phyloP scores from a whole-genome alignment of 2,888 invertebrate genomes.

The Latrodectus elegans region DNA sequence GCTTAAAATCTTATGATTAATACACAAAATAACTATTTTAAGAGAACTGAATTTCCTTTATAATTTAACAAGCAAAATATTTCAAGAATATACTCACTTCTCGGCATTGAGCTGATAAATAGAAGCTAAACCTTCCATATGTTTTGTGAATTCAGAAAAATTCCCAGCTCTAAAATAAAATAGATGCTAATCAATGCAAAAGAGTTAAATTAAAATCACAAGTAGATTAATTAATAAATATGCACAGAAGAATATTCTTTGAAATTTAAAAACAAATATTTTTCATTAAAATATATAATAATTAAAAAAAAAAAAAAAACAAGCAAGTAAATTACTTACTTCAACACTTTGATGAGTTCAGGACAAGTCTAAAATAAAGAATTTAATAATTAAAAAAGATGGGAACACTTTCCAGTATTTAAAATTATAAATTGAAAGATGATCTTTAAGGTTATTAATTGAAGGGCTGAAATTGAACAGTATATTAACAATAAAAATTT shows the following conservation, averaged over 20 bases:
- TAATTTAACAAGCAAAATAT: background rate
- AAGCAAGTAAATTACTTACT: slow-evolving; percentile 71
- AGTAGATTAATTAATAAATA: too few species aligned
- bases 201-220: background rate
- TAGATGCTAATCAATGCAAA: background rate
- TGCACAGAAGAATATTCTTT: too few species aligned
- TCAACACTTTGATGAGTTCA: slow-evolving; percentile 83
- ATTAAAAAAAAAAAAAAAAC: background rate
- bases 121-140: slow-evolving; percentile 90
- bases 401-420: background rate
- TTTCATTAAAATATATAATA: background rate
- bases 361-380: slow-evolving; percentile 83
- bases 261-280: too few species aligned
- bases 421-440: background rate
- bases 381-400: background rate
- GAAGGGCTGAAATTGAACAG: background rate
- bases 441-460: background rate
- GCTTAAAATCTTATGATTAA: too few species aligned
- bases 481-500: background rate
- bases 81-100: slow-evolving; percentile 77
- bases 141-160: slow-evolving; percentile 92
- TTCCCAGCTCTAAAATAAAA: slow-evolving; percentile 83
- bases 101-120: slow-evolving; percentile 96
- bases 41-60: background rate
- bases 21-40: background rate